Base-by-base conservation (phyloP, 2,888 invertebrate species). In the Tipula vernalis region DNA sequence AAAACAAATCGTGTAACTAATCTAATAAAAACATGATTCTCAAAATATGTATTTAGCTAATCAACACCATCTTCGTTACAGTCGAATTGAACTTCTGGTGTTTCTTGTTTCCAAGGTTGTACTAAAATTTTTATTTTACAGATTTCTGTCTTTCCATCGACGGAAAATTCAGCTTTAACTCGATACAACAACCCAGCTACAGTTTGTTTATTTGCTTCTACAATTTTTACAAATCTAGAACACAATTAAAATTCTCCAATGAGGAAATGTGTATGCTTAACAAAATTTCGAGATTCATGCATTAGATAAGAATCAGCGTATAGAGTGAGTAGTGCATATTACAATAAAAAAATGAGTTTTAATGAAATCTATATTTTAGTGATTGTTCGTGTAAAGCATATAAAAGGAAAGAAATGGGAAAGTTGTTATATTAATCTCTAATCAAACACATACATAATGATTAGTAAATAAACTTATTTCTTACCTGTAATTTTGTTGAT, bases 131-230 rank as follows among this genome's bases (percentile, higher is more conserved):
- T 10, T 18, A 71, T 28, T 10, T 12, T 71, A 71, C 71, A 71
- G 12, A 71, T 71, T 28, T 18, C 10, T 28, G 71, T 71, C 2
- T 71, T 71, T 28, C 71, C 71, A 28, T 84, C 41, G n/a, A 39
- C 6, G n/a, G 39, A 84, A 44, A 95, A 90, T 88, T 93, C 92
- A 86, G 94, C 93, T 88, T 93, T 92, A 85, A 96, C 93, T 89
- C 92, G 93, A 39, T 93, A 94, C 86, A 93, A 88, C 15, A 89
- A 89, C 18, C 95, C 95, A 13, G 93, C 90, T 0, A 93, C 93
- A 0, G 93, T 90, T 90, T 94, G 93, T 85, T 90, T 90, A 0
- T 91, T 91, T 3, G 93, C 93, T 87, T 91, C 90, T 89, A 91
- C 88, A 86, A 90, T 88, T 89, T 90, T 90, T 86, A 88, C 87